These are phyloP conservation scores for Lasiurus borealis DNA, from an alignment of 2,113 vertebrate genomes.

Conservation along the genomic window DNA sequence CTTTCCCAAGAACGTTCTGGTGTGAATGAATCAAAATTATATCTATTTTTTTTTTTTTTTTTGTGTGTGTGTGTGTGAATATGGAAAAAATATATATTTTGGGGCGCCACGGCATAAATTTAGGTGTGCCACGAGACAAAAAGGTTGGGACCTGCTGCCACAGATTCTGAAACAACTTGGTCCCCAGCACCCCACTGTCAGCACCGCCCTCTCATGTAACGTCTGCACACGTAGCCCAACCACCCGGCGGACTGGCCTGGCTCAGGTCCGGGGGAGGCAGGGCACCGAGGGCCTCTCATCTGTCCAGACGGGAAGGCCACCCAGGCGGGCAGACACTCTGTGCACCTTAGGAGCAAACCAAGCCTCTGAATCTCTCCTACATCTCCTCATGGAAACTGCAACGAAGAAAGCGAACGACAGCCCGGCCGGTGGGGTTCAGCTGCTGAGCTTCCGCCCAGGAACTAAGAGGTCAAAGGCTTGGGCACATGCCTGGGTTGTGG, in stretches of 20 bases:
- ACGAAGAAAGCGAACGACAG: not conserved
- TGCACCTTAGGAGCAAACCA: not conserved
- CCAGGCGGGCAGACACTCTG: not conserved
- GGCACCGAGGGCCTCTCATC: not conserved
- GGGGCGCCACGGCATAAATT: not conserved
- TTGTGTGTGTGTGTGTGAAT: not conserved
- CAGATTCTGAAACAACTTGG: conserved; percentile 27
- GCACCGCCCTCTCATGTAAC: not conserved
- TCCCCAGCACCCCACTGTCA: not conserved
- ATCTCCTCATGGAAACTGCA: not conserved
- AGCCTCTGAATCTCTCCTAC: conserved; percentile 26
- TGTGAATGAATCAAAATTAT: no score
- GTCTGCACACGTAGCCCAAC: not conserved
- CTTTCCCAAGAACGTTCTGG: no score
- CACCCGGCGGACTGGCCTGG: not conserved
- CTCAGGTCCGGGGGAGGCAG: not conserved
- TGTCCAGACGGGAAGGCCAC: not conserved
- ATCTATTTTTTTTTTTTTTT: no score
- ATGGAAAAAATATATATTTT: no score
- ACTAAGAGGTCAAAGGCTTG: no score
- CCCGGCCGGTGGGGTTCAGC: no score
- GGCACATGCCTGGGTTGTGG: no score
- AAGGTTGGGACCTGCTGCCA: not conserved
- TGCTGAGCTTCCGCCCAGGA: no score
- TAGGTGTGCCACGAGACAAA: not conserved